A percentile compares a stretch with the other conserved stretches of the same genome.
phyloP scores from a whole-genome alignment of 2,113 vertebrate genomes.

The Caloenas nicobarica region DNA sequence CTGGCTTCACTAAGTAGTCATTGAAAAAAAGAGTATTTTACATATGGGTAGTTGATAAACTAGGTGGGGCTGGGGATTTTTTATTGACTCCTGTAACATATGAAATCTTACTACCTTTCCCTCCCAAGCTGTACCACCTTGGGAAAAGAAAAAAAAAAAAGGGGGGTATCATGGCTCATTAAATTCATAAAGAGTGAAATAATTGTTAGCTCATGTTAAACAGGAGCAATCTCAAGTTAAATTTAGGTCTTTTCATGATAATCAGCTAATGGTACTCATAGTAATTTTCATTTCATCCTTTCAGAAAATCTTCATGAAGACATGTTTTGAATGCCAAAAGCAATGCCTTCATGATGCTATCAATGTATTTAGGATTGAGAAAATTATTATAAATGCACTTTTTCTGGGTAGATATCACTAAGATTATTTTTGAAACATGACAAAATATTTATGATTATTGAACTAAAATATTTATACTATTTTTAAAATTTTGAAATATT shows the following conservation, averaged over 20 bases:
- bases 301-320: not conserved
- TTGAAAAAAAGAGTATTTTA: not conserved
- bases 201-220: not conserved
- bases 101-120: not conserved
- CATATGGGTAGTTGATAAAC: not conserved
- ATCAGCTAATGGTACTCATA: not conserved
- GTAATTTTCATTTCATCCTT: not conserved
- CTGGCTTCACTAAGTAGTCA: not conserved
- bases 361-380: not conserved
- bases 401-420: not conserved
- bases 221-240: not conserved
- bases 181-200: not conserved
- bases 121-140: not conserved
- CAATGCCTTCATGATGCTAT: not conserved
- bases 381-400: not conserved
- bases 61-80: fast-evolving
- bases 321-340: slow-evolving; percentile 9
- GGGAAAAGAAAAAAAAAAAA: not conserved
- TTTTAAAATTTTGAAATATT: not conserved
- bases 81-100: not conserved
- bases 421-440: not conserved
- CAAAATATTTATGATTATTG: not conserved
- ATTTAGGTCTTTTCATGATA: not conserved
- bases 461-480: not conserved
- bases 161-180: not conserved